Percentiles rank a stretch among this genome's conserved stretches.
phyloP scores from a whole-genome alignment of 2,888 invertebrate genomes.

The Leucoma salicis region DNA sequence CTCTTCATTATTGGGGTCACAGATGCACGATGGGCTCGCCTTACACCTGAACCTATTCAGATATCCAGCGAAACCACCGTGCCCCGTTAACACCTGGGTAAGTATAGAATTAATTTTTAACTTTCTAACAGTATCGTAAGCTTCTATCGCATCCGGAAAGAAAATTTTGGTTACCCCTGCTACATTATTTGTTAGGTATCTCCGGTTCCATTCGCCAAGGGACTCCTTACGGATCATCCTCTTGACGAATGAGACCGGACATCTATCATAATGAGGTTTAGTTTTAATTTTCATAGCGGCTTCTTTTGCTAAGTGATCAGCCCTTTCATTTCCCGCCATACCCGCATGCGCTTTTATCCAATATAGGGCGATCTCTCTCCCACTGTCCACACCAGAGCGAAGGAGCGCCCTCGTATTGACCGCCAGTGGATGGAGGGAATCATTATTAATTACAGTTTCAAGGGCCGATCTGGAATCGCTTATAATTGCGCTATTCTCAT shows the following conservation, averaged over 20 bases:
- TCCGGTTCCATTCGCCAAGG: conserved; percentile 10
- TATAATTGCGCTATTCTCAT: background rate
- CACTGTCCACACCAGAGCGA: background rate
- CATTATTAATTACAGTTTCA: background rate
- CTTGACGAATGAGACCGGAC: conserved; percentile 12
- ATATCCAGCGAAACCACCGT: background rate
- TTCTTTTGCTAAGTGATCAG: conserved; percentile 2
- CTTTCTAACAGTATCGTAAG: background rate
- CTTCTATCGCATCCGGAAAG: background rate
- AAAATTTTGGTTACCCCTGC: background rate
- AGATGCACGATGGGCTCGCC: background rate
- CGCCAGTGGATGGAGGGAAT: background rate
- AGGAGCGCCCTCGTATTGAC: background rate
- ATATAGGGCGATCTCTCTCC: background rate
- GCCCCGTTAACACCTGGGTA: background rate
- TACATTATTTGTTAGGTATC: background rate
- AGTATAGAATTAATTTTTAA: background rate
- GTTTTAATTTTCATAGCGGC: conserved; percentile 7
- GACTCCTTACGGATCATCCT: conserved; percentile 9
- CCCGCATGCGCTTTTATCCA: conserved; percentile 24
- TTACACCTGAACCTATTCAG: background rate
- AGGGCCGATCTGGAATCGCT: background rate
- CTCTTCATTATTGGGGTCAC: background rate
- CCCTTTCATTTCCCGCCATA: conserved; percentile 18
- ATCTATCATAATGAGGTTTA: background rate